Evolutionary conservation across 2,888 invertebrate genomes (phyloP).

Genomic region (Cerastis leucographa): DNA sequence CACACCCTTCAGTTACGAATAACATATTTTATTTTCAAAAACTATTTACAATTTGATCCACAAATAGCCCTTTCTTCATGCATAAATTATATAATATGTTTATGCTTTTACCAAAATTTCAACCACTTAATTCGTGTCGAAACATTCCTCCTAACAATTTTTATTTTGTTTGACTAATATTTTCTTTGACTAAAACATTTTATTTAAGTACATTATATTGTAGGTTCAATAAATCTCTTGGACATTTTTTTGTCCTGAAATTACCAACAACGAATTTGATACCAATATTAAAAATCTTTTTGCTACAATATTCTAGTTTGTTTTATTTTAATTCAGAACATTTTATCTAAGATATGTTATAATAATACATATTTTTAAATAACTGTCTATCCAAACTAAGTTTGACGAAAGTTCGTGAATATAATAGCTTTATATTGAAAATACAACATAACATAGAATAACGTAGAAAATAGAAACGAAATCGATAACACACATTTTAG

Average conservation of each 20-base stretch:
- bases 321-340: not conserved
- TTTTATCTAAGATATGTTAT: too few relatives aligned
- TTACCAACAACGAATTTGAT: constrained; percentile 10
- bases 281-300: constrained; percentile 6
- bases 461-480: not conserved
- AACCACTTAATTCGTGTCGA: constrained; percentile 37
- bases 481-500: not conserved
- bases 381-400: not conserved
- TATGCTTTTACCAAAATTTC: constrained; percentile 19
- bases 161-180: constrained; percentile 30
- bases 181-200: constrained; percentile 33
- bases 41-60: constrained; percentile 7
- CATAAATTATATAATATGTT: constrained; percentile 25
- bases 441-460: not conserved
- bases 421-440: too few relatives aligned
- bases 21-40: not conserved
- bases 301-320: not conserved
- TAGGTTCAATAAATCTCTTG: constrained; percentile 42
- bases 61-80: constrained; percentile 11
- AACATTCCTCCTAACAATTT: constrained; percentile 20
- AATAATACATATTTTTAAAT: too few relatives aligned
- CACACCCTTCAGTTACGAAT: not conserved
- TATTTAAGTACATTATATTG: constrained; percentile 9
- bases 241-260: constrained; percentile 27
- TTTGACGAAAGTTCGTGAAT: not conserved